phyloP scores from a whole-genome alignment of 2,797 vertebrate species.

The Luscinia luscinia region DNA sequence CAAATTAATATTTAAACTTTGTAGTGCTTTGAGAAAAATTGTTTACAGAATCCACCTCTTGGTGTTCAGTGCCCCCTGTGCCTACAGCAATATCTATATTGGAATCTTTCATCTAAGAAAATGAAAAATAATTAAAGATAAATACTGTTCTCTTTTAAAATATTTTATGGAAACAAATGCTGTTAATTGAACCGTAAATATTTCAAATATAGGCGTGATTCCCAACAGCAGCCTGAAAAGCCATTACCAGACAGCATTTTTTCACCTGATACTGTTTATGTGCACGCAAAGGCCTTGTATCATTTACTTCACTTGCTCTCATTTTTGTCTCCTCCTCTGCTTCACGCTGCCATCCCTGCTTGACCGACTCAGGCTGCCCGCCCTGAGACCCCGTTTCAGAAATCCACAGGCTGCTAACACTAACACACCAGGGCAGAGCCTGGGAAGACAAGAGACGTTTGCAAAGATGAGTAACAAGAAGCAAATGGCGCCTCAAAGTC shows the following conservation, averaged over 20 bases:
- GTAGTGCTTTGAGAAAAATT: constrained; percentile 72
- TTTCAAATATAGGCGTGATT: neutral
- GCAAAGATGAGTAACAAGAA: constrained; percentile 56
- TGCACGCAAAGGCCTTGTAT: neutral
- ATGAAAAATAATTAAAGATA: constrained; percentile 67
- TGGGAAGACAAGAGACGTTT: constrained; percentile 33
- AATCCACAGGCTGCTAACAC: constrained; percentile 61
- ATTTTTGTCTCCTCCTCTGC: constrained; percentile 31
- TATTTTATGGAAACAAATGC: constrained; percentile 1
- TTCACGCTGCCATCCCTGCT: constrained; percentile 6
- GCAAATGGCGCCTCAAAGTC: constrained; percentile 57
- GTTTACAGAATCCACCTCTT: constrained; percentile 69
- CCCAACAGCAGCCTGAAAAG: neutral
- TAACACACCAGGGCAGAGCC: constrained; percentile 59
- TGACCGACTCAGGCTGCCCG: neutral
- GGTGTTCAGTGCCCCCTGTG: constrained; percentile 18
- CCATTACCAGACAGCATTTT: neutral
- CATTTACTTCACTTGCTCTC: neutral
- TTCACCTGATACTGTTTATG: constrained; percentile 19
- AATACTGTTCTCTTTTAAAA: constrained; percentile 26
- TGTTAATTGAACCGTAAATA: constrained; percentile 10
- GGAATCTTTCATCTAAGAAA: constrained; percentile 62
- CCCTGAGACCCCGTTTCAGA: constrained; percentile 19
- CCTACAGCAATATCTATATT: constrained; percentile 58
- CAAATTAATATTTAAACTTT: constrained; percentile 85